These are phyloP conservation scores for Heliconius himera DNA, from an alignment of 1,140 invertebrate genomes.

Conservation along the genomic window DNA sequence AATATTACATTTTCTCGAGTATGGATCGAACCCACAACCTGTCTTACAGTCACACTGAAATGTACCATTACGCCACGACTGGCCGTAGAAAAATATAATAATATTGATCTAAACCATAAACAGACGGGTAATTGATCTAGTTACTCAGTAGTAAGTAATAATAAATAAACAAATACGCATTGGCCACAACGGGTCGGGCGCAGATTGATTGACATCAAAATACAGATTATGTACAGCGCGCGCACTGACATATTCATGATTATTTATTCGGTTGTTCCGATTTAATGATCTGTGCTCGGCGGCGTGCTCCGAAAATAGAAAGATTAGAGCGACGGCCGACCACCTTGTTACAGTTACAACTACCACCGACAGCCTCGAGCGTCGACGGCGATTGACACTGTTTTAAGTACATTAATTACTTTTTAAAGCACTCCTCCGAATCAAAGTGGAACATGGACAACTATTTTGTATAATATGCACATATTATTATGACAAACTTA, in stretches of 20 bases:
- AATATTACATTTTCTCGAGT: no score
- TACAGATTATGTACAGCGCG: conserved; percentile 49
- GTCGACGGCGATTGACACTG: conserved; percentile 33
- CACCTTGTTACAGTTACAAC: conserved; percentile 53
- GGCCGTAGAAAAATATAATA: no score
- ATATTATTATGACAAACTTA: conserved; percentile 23
- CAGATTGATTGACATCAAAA: conserved; percentile 60
- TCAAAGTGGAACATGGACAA: conserved; percentile 15
- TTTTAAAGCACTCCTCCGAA: conserved; percentile 27
- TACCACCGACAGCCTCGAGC: conserved; percentile 27
- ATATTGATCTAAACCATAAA: conserved; percentile 7
- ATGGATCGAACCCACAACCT: no score
- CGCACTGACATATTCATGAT: conserved; percentile 51
- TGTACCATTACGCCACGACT: no score
- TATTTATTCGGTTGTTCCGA: conserved; percentile 55
- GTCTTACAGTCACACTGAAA: no score
- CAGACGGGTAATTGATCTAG: conserved; percentile 22
- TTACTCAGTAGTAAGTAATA: conserved; percentile 17
- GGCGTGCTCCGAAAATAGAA: conserved; percentile 54
- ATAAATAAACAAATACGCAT: conserved; percentile 41
- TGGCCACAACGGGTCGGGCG: conserved; percentile 25
- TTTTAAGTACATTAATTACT: conserved; percentile 35
- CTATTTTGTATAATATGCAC: conserved; percentile 13
- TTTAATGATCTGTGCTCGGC: conserved; percentile 48
- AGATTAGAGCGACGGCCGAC: conserved; percentile 53